Conservation (phyloP, 2,888 invertebrate genomes). For the Lordiphosa andalusiaca region DNA sequence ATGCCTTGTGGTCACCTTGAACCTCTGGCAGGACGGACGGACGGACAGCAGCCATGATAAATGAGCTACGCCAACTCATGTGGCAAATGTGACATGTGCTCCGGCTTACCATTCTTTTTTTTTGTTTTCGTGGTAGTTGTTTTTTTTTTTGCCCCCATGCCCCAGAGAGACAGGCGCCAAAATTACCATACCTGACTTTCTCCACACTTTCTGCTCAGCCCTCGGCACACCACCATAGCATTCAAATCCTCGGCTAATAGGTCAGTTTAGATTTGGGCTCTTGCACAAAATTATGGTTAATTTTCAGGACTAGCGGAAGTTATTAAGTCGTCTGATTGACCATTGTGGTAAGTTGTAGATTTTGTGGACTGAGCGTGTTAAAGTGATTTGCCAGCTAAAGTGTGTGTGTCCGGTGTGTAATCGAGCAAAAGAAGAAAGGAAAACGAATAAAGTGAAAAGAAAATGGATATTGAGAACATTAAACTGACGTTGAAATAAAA, state of each 20-base stretch:
- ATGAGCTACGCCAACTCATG: conserved; percentile 63
- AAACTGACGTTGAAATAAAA: too few species aligned
- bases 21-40: conserved; percentile 28
- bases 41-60: conserved; percentile 50
- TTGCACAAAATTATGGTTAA: conserved; percentile 54
- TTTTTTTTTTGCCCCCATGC: conserved; percentile 22
- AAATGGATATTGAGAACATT: conserved; percentile 3
- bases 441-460: conserved; percentile 1
- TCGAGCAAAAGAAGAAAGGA: not conserved
- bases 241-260: conserved; percentile 38
- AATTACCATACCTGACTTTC: conserved; percentile 49
- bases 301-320: conserved; percentile 58
- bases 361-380: conserved; percentile 8
- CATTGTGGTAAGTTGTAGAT: conserved; percentile 31
- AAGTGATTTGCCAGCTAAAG: conserved; percentile 6
- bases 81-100: conserved; percentile 71
- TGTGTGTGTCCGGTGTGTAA: conserved; percentile 12
- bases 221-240: conserved; percentile 18
- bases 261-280: conserved; percentile 48
- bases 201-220: conserved; percentile 21
- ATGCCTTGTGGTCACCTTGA: conserved; percentile 50
- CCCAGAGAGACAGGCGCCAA: conserved; percentile 49
- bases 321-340: conserved; percentile 61
- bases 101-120: conserved; percentile 46
- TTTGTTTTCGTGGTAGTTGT: conserved; percentile 28